Percentiles rank a stretch among this genome's conserved stretches.
phyloP scores from a whole-genome alignment of 2,888 invertebrate genomes.

The Xylocampa areola region DNA sequence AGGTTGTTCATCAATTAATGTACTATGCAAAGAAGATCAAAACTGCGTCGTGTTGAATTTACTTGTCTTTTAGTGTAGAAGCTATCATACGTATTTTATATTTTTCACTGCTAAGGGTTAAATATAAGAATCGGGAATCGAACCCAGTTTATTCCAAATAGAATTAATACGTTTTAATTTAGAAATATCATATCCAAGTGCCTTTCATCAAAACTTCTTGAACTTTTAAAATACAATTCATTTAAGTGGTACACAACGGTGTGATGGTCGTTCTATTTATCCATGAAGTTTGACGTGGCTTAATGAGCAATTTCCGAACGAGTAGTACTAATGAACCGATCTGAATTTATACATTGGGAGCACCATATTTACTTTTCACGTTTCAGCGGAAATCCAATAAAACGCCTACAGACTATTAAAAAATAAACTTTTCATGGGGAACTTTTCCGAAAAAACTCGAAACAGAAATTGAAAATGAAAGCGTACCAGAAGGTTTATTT shows the following conservation, averaged over 20 bases:
- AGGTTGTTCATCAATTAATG: no score
- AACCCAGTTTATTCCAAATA: no score
- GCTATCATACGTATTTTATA: no score
- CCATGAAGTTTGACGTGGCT: constrained; percentile 57
- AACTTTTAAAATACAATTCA: background rate
- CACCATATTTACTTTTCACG: constrained; percentile 3
- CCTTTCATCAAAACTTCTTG: no score
- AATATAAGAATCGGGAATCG: no score
- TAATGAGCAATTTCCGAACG: constrained; percentile 86
- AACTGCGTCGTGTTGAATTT: no score
- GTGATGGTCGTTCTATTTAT: constrained; percentile 61
- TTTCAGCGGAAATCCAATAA: no score
- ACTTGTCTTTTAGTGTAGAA: no score
- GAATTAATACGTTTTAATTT: no score
- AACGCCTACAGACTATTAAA: background rate
- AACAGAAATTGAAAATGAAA: background rate
- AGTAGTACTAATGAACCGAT: constrained; percentile 73
- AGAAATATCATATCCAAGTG: no score
- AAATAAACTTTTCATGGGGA: background rate
- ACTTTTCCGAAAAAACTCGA: background rate
- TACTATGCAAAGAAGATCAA: no score
- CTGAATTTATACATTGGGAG: constrained; percentile 52
- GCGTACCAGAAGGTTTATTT: background rate
- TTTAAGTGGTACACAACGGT: constrained; percentile 49
- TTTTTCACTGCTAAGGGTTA: no score